Evolutionary conservation across 1,140 invertebrate genomes (phyloP), one percentile per base, ranked within the genome.

Genomic region (Aphelenchoides besseyi): DNA sequence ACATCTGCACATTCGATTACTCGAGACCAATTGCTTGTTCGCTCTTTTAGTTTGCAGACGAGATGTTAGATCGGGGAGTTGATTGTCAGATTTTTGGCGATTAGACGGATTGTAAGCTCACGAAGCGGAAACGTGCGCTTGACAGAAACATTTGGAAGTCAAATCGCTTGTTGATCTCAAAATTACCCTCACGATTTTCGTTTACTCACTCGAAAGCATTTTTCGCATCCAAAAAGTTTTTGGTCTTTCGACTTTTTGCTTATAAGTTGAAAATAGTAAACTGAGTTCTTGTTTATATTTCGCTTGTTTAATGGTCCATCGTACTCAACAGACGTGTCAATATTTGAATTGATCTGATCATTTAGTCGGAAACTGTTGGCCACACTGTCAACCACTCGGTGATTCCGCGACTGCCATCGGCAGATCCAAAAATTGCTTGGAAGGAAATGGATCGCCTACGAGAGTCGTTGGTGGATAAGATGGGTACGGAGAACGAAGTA

Each of bases 401-500:
- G 18, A 41, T 33, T 59, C 55, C 55, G 5, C 5, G 18, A 59
- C 18, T 59, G 26, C 55, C 55, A 33, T 8, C 55, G 55, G 55
- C 55, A 28, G 55, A 5, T 8, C 5, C 5, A 12, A 59, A 59
- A 33, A 5, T 12, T 23, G 55, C 5, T 8, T 8, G 18, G 55
- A 59, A 12, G 5, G 63, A 68, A 33, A 73, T 75, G 74, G 74
- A 75, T 23, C 28, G 36, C 18, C 28, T 76, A 2, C 79, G 75
- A 12, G 76, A 79, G 61, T 35, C 29, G 5, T 35, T 76, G n/a
- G 77, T 59, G 8, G 68, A 69, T 16, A 52, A 62, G n/a, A 52
- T 76, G 23, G 41, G 75, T 33, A 79, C 78, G 26, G 75, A 76
- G 52, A 72, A 77, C 62, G 28, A n/a, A 26, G 33, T 75, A n/a